These are phyloP conservation scores for Archips crataeganus DNA, from an alignment of 2,888 invertebrate species.

Conservation along the genomic window DNA sequence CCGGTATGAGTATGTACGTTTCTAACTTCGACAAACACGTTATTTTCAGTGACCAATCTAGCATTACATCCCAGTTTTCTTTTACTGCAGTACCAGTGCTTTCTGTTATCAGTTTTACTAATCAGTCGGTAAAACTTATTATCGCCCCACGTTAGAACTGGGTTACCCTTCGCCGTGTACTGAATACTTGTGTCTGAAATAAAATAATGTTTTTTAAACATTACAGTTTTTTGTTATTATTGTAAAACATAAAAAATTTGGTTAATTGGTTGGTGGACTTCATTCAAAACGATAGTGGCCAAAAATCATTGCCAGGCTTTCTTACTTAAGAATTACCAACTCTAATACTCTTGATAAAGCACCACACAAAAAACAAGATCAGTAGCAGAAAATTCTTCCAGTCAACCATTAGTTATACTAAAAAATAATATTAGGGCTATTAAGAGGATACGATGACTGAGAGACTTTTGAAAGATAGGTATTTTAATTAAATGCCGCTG, in stretches of 20 bases:
- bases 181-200: constrained; percentile 10
- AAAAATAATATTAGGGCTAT: no score
- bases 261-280: no score
- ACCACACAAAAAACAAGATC: no score
- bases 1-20: constrained; percentile 13
- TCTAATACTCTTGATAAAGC: no score
- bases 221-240: neutral
- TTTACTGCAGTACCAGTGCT: constrained; percentile 22
- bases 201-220: neutral
- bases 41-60: constrained; percentile 14
- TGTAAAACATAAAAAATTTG: no score
- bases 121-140: neutral
- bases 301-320: neutral
- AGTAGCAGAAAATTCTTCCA: no score
- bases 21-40: constrained; percentile 11
- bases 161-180: constrained; percentile 17
- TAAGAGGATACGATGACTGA: no score
- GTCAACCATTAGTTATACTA: no score
- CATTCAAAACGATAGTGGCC: neutral
- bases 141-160: constrained; percentile 12
- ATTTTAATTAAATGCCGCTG: no score
- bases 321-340: no score
- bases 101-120: neutral
- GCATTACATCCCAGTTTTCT: neutral
- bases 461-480: no score